Conservation (phyloP, 2,113 vertebrate species). For the Tetrao urogallus region DNA sequence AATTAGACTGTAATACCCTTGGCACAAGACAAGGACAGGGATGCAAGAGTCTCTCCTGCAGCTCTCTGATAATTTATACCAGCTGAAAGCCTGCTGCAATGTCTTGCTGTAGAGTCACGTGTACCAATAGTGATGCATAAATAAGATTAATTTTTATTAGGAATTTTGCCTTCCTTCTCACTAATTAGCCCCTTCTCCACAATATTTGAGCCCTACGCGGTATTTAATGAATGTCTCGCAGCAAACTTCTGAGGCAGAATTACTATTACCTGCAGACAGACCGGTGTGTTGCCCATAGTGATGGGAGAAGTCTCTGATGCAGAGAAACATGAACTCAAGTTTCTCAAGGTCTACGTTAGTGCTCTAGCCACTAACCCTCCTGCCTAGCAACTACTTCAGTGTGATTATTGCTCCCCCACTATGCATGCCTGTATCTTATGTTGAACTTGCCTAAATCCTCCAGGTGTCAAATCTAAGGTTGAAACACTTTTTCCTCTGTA, state of each 20-base stretch:
- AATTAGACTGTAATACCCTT: slow-evolving; percentile 72
- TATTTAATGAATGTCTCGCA: slow-evolving; percentile 8
- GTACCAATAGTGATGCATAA: slow-evolving; percentile 36
- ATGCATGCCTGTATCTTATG: neutral
- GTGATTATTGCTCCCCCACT: neutral
- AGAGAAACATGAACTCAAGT: neutral
- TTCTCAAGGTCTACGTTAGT: neutral
- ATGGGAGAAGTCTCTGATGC: neutral
- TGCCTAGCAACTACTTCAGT: neutral
- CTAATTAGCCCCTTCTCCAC: slow-evolving; percentile 13
- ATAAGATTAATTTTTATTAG: slow-evolving; percentile 56
- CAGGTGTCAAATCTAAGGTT: neutral
- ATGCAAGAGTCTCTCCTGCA: slow-evolving; percentile 58
- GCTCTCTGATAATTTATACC: slow-evolving; percentile 67
- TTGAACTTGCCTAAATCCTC: neutral
- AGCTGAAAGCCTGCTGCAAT: neutral
- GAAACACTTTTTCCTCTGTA: neutral
- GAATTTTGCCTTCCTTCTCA: slow-evolving; percentile 14
- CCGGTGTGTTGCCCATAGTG: neutral
- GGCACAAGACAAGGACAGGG: slow-evolving; percentile 67
- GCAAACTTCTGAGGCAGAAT: neutral
- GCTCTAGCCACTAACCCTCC: neutral
- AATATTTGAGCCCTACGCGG: neutral
- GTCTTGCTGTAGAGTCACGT: slow-evolving; percentile 43
- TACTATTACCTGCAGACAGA: neutral